A percentile compares a stretch with the other conserved stretches of the same genome.
Conservation (phyloP, 2,113 vertebrate species). For the Elaphurus davidianus region DNA sequence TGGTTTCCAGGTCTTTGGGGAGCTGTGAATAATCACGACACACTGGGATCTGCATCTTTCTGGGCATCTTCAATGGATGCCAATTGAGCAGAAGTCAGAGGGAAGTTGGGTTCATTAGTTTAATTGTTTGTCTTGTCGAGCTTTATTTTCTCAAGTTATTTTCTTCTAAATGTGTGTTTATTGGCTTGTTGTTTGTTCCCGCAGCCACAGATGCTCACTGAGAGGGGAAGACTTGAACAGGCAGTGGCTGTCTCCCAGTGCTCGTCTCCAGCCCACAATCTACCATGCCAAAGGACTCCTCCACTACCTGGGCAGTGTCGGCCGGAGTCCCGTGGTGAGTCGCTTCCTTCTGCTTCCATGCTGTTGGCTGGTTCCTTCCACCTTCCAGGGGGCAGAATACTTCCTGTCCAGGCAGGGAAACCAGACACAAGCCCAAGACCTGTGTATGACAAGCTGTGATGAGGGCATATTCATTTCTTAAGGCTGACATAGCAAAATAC, state of each 20-base stretch:
- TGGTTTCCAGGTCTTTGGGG: background rate
- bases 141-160: conserved; percentile 2
- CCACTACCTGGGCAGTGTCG: conserved; percentile 86
- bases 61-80: background rate
- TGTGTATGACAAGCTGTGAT: background rate
- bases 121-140: background rate
- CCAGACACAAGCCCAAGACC: background rate
- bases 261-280: conserved; percentile 89
- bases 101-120: background rate
- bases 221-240: conserved; percentile 92
- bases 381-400: background rate
- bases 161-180: background rate
- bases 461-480: background rate
- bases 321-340: conserved; percentile 89
- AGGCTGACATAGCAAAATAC: background rate
- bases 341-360: background rate
- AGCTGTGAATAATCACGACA: background rate
- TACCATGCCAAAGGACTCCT: conserved; percentile 94
- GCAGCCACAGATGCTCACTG: conserved; percentile 92
- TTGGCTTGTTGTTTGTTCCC: conserved; percentile 14
- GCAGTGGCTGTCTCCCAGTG: conserved; percentile 88
- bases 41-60: background rate
- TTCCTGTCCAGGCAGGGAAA: background rate
- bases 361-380: background rate
- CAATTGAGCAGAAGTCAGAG: background rate